Percentiles rank a stretch among this genome's conserved stretches.
These are phyloP conservation scores for Philotrypesis tridentata DNA, from an alignment of 1,140 invertebrate species.

Conservation along the genomic window DNA sequence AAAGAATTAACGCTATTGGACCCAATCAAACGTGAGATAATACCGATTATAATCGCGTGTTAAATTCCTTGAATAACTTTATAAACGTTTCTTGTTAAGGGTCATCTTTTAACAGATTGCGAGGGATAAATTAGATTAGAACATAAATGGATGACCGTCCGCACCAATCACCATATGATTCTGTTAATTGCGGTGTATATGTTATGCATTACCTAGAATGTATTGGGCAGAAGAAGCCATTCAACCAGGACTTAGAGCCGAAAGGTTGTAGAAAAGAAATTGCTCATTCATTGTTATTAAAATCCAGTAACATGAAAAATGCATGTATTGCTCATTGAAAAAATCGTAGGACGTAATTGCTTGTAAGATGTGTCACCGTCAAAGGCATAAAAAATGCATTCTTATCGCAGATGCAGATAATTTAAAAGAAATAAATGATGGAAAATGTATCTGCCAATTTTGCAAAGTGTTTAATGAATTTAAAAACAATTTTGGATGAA, in stretches of 20 bases:
- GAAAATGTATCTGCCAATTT: too few species aligned
- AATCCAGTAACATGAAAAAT: not conserved
- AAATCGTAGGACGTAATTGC: not conserved
- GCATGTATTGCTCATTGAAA: not conserved
- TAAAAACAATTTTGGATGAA: too few species aligned
- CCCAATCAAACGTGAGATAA: slow-evolving; percentile 37
- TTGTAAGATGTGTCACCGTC: not conserved
- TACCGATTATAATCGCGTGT: slow-evolving; percentile 29
- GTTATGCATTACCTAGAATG: not conserved
- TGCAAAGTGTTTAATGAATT: too few species aligned
- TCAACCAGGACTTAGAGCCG: not conserved
- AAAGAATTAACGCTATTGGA: slow-evolving; percentile 42
- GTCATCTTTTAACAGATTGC: not conserved
- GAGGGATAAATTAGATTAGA: not conserved
- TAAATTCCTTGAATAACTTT: slow-evolving; percentile 25
- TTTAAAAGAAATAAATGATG: too few species aligned
- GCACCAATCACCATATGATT: not conserved
- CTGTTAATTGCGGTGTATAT: not conserved
- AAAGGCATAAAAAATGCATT: not conserved
- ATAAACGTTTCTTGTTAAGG: not conserved
- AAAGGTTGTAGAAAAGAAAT: not conserved
- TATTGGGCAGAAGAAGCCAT: not conserved
- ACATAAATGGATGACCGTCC: not conserved
- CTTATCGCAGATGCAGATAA: too few species aligned
- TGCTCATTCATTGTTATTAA: not conserved